Percentiles rank a stretch among this genome's conserved stretches.
Conservation (phyloP, 2,888 invertebrate species). For the Meloe dianella region DNA sequence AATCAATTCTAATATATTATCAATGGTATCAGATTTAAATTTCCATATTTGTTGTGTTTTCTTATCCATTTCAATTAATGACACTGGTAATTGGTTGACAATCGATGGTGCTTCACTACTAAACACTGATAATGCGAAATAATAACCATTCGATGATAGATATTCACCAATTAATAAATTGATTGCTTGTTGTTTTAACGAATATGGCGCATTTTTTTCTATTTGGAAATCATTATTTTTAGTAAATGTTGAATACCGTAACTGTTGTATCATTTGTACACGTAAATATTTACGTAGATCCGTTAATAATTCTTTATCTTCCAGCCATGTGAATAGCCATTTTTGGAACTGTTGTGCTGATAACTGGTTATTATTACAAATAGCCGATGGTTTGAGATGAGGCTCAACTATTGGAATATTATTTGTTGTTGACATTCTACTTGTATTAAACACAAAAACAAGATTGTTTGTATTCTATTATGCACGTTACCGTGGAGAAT, state of each 20-base stretch:
- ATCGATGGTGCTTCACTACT: conserved; percentile 63
- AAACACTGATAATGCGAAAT: conserved; percentile 67
- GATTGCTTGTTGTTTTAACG: conserved; percentile 65
- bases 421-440: not conserved
- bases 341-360: conserved; percentile 64
- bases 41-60: conserved; percentile 24
- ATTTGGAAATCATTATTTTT: conserved; percentile 16
- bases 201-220: not conserved
- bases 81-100: conserved; percentile 55
- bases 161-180: conserved; percentile 69
- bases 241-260: conserved; percentile 61
- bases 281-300: conserved; percentile 67
- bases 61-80: conserved; percentile 28
- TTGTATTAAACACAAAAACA: not conserved
- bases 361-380: conserved; percentile 28
- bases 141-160: conserved; percentile 64
- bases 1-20: conserved; percentile 42
- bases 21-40: conserved; percentile 42
- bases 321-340: conserved; percentile 65
- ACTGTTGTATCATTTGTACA: conserved; percentile 64
- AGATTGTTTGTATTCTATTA: not conserved
- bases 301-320: conserved; percentile 66
- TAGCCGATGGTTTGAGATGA: too few species aligned
- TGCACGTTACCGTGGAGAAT: conserved; percentile 3
- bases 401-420: not conserved